Percentiles rank a stretch among this genome's conserved stretches.
Conservation (phyloP, 2,888 invertebrate genomes). For the Prosapia bicincta region DNA sequence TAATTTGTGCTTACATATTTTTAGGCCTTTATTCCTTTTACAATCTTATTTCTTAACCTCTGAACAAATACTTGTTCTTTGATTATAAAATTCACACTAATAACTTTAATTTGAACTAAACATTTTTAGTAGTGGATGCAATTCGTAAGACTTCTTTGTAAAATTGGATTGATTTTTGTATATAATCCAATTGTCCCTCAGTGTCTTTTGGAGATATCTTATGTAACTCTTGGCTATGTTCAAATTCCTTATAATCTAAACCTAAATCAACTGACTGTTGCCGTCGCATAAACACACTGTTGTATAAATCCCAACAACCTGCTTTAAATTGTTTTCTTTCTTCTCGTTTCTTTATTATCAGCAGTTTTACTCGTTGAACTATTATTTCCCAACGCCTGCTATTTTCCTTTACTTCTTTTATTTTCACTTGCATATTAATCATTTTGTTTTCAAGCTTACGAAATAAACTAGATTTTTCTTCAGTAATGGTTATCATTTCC, state of each 20-base stretch:
- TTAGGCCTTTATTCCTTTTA: too few relatives aligned
- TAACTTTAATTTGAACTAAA: background rate
- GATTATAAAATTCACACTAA: too few relatives aligned
- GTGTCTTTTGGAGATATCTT: background rate
- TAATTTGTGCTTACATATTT: too few relatives aligned
- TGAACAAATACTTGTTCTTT: too few relatives aligned
- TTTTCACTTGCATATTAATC: background rate
- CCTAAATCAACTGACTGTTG: background rate
- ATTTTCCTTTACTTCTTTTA: background rate
- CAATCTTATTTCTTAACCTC: too few relatives aligned
- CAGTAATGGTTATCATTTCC: background rate
- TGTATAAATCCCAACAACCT: background rate
- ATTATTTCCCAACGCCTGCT: background rate
- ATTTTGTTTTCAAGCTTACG: background rate
- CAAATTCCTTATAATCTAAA: background rate
- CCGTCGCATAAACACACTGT: background rate
- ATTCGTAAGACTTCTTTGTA: conserved; percentile 4
- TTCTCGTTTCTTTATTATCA: background rate
- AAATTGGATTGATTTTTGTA: background rate
- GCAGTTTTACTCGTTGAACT: background rate
- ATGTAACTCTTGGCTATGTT: background rate
- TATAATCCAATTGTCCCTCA: background rate
- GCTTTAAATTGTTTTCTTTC: background rate
- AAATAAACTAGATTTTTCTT: background rate
- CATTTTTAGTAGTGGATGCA: background rate